Evolutionary conservation across 1,140 invertebrate species (phyloP).

Genomic region (Papilio dardanus): DNA sequence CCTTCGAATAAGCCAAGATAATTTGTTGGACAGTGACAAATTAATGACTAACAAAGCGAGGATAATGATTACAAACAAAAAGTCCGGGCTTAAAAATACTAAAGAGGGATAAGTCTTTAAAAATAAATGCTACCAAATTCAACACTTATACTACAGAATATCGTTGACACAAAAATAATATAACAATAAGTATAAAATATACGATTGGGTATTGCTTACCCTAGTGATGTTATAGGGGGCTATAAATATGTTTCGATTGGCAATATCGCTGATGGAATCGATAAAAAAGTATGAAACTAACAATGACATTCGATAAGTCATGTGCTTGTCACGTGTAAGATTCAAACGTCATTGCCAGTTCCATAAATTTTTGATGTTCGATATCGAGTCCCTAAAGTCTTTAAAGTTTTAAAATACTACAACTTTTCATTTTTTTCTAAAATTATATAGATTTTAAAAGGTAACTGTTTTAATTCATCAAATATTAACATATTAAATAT

Average conservation of each 20-base stretch:
- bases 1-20: constrained; percentile 54
- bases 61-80: constrained; percentile 70
- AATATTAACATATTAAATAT: background rate
- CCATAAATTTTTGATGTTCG: too few species aligned
- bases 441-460: background rate
- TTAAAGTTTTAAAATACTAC: background rate
- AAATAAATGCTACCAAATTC: constrained; percentile 10
- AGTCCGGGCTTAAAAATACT: constrained; percentile 36
- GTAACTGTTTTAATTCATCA: background rate
- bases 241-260: too few species aligned
- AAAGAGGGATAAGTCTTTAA: background rate
- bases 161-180: too few species aligned
- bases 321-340: too few species aligned
- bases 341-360: too few species aligned
- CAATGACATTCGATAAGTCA: too few species aligned
- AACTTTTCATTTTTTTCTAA: background rate
- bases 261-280: too few species aligned
- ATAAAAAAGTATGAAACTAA: too few species aligned
- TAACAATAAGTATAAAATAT: too few species aligned
- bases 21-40: constrained; percentile 72
- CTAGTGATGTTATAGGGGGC: too few species aligned
- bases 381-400: too few species aligned
- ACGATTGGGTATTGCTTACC: too few species aligned
- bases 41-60: constrained; percentile 72
- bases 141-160: background rate